phyloP scores from a whole-genome alignment of 2,113 vertebrate genomes.

The Cyprichromis sp. region DNA sequence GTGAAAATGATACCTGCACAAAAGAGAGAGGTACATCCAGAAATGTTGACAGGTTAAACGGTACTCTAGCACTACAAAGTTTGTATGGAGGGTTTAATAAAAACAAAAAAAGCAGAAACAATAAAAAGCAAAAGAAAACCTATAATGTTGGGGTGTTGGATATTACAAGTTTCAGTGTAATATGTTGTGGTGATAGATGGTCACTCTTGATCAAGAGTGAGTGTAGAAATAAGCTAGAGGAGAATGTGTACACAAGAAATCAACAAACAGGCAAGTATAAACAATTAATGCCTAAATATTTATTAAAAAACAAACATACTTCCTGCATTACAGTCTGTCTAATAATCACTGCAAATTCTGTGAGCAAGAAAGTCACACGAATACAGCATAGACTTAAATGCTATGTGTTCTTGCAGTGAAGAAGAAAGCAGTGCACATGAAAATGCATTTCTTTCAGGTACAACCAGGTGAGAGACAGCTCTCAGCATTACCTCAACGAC shows the following conservation, averaged over 20 bases:
- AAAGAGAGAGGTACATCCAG: neutral
- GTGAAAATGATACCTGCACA: neutral
- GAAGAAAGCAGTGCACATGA: neutral
- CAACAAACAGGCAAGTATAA: neutral
- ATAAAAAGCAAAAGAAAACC: neutral
- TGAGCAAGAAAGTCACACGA: neutral
- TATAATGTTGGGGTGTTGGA: neutral
- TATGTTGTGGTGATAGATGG: neutral
- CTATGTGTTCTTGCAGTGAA: neutral
- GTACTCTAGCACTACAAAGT: neutral
- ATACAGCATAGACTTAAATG: neutral
- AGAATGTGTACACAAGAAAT: neutral
- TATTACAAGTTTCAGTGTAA: neutral
- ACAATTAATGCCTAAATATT: neutral
- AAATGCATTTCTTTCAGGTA: conserved; percentile 17
- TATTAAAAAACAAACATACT: neutral
- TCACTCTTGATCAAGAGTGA: neutral
- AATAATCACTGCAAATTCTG: neutral
- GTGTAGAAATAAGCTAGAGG: neutral
- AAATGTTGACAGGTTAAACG: neutral
- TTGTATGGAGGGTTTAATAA: neutral
- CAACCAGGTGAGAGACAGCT: conserved; percentile 21
- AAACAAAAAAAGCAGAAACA: neutral
- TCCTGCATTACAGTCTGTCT: neutral
- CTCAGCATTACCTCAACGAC: conserved; percentile 9